Conservation (phyloP, 2,113 vertebrate species). For the Pipa parva region DNA sequence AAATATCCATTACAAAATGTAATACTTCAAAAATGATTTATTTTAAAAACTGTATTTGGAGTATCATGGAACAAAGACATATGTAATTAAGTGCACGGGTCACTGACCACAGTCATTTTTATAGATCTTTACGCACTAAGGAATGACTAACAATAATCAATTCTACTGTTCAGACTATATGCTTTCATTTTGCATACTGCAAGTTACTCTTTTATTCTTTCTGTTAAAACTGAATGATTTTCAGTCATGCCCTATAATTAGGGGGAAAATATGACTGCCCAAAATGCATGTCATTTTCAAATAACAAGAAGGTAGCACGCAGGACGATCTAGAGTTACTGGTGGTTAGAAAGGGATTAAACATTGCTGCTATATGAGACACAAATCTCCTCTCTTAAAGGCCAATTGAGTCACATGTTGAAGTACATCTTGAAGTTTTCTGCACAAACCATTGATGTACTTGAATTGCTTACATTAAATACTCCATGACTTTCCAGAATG, state of each 20-base stretch:
- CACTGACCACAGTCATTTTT: no score
- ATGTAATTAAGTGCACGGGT: no score
- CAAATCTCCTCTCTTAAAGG: conserved; percentile 34
- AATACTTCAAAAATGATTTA: no score
- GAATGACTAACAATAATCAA: no score
- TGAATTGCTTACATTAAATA: neutral
- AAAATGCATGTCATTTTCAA: conserved; percentile 47
- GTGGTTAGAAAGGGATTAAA: conserved; percentile 44
- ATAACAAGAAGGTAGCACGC: conserved; percentile 43
- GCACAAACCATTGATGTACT: conserved; percentile 9
- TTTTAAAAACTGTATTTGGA: no score
- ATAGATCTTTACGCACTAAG: no score
- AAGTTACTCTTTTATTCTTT: neutral
- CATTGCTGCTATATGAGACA: conserved; percentile 33
- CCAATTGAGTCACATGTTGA: conserved; percentile 12
- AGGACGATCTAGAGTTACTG: conserved; percentile 39
- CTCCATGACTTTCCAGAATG: no score
- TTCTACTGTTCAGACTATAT: no score
- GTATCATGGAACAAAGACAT: no score
- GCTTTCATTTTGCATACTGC: neutral
- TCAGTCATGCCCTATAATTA: conserved; percentile 44
- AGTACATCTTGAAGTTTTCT: conserved; percentile 35
- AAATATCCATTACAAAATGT: no score
- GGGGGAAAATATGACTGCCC: conserved; percentile 41
- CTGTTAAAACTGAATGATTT: conserved; percentile 45